A percentile compares a stretch with the other conserved stretches of the same genome.
Evolutionary conservation across 2,888 invertebrate genomes (phyloP).

Genomic region (Pycnomerus fuliginosus): DNA sequence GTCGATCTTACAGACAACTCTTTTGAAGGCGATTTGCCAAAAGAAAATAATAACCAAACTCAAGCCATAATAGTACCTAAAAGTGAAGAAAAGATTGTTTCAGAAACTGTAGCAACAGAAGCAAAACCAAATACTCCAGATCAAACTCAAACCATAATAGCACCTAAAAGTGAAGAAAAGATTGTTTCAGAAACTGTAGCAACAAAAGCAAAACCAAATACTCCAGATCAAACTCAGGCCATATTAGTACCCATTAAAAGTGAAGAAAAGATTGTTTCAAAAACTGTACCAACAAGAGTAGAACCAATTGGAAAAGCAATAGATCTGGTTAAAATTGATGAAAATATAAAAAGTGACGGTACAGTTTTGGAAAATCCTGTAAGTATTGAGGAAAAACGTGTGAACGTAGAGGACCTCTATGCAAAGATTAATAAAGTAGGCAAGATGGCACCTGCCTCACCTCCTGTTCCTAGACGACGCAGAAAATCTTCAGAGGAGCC

Average conservation of each 20-base stretch:
- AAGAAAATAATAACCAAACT: too few relatives aligned
- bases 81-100: slow-evolving; percentile 4
- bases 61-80: slow-evolving; percentile 3
- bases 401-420: slow-evolving; percentile 34
- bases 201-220: slow-evolving; percentile 4
- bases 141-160: too few relatives aligned
- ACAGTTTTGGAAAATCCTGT: too few relatives aligned
- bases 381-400: too few relatives aligned
- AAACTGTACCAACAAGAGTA: neutral
- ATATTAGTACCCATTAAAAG: slow-evolving; percentile 1
- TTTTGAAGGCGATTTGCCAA: too few relatives aligned
- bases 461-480: slow-evolving; percentile 36
- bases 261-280: slow-evolving; percentile 1
- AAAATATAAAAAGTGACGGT: too few relatives aligned
- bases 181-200: slow-evolving; percentile 3
- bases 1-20: too few relatives aligned
- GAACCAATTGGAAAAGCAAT: neutral
- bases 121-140: slow-evolving; percentile 6
- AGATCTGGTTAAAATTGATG: too few relatives aligned
- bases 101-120: neutral
- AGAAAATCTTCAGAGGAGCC: slow-evolving; percentile 23
- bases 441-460: slow-evolving; percentile 26
- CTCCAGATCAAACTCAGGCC: too few relatives aligned
- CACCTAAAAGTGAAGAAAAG: neutral
- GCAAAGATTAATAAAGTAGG: slow-evolving; percentile 35